Percentiles rank a stretch among this genome's conserved stretches.
These are phyloP conservation scores for Elysia chlorotica DNA, from an alignment of 1,140 invertebrate genomes.

Conservation along the genomic window DNA sequence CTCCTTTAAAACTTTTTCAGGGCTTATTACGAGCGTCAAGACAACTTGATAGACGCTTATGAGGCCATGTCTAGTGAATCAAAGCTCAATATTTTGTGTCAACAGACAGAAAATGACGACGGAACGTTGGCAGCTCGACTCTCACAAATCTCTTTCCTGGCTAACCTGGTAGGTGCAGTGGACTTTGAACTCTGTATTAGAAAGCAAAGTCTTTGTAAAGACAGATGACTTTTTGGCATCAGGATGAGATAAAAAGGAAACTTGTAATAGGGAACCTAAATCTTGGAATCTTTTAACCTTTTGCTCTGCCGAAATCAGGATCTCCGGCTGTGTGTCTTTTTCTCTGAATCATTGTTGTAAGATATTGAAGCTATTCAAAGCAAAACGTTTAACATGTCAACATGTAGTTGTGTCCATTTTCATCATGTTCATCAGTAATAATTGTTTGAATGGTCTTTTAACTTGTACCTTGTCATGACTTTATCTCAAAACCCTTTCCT, in stretches of 20 bases:
- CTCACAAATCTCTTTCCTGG: constrained; percentile 32
- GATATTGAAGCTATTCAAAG: no score
- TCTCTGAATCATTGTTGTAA: neutral
- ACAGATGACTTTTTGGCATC: no score
- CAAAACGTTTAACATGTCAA: no score
- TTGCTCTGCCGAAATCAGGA: neutral
- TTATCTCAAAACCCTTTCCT: no score
- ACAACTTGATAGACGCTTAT: constrained; percentile 38
- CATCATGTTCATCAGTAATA: neutral
- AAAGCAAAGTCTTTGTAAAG: no score
- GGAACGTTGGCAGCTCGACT: constrained; percentile 18
- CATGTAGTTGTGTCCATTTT: neutral
- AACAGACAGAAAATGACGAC: neutral
- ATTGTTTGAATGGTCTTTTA: neutral
- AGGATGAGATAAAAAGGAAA: no score
- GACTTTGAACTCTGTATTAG: neutral
- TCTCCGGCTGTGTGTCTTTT: neutral
- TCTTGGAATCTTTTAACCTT: neutral
- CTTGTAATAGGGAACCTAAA: neutral
- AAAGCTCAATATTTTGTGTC: constrained; percentile 24
- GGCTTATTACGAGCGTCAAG: constrained; percentile 44
- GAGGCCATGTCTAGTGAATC: constrained; percentile 30
- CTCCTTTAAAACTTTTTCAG: constrained; percentile 14
- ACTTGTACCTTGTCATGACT: neutral
- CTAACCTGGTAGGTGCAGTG: constrained; percentile 33